Evolutionary conservation across 1,140 invertebrate genomes (phyloP).

Genomic region (Zaprionus africanus): DNA sequence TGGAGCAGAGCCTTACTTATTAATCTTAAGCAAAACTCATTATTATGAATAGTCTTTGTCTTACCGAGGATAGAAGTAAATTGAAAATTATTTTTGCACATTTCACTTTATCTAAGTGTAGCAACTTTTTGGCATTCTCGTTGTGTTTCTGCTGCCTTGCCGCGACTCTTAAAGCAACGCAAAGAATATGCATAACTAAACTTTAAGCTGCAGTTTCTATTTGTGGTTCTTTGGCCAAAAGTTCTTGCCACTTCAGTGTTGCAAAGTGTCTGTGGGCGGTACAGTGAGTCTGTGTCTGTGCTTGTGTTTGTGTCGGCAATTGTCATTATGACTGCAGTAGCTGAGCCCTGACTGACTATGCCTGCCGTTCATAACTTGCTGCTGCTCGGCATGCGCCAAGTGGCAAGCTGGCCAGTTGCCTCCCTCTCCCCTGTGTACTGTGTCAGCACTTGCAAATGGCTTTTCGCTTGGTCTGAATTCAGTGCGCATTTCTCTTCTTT

Average conservation of each 20-base stretch:
- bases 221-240: constrained; percentile 20
- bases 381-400: constrained; percentile 28
- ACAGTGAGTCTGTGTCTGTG: neutral
- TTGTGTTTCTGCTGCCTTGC: neutral
- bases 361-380: constrained; percentile 16
- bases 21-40: too few relatives aligned
- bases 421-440: neutral
- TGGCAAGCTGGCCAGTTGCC: constrained; percentile 15
- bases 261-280: constrained; percentile 1
- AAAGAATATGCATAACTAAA: constrained; percentile 40
- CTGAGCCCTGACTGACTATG: constrained; percentile 6
- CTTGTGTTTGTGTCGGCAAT: constrained; percentile 20
- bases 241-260: constrained; percentile 2
- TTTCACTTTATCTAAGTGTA: neutral
- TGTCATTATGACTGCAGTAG: constrained; percentile 34
- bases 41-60: too few relatives aligned
- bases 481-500: constrained; percentile 25
- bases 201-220: constrained; percentile 43
- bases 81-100: neutral
- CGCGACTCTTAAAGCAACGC: neutral
- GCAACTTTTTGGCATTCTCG: constrained; percentile 2
- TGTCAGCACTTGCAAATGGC: constrained; percentile 1
- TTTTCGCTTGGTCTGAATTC: constrained; percentile 11
- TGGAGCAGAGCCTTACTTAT: too few relatives aligned
- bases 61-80: too few relatives aligned